Base-by-base conservation (phyloP, 1,140 invertebrate genomes). In the Calosoma granatense region DNA sequence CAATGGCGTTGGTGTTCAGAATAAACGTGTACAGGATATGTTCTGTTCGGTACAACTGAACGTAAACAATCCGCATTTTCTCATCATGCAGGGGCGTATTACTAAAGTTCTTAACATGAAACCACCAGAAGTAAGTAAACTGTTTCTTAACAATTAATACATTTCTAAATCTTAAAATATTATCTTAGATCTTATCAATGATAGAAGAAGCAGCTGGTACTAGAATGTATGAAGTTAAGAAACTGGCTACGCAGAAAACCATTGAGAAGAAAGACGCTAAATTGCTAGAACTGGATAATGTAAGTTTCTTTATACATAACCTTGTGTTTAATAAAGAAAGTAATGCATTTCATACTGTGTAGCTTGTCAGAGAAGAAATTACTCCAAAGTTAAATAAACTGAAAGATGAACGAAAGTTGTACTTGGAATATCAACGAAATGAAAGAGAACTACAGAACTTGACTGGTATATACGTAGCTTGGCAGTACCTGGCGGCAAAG, bases 71-170 rank as follows among this genome's bases (percentile, higher is more conserved):
- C 97, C 97, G 2, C 96, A 99, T 72, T 99, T 98, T 72, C 81
- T 99, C 2, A 99, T 99, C 63, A 99, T 99, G 97, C 97, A 99
- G 80, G 97, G 97, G 6, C 83, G 95, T 65, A 97, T 99, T 55
- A 98, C 96, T 0, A 99, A 99, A 81, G 97, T 99, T 1, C 78
- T 99, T 1, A 99, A 97, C 70, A 99, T 99, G 96, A 99, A 98
- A 69, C 94, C 97, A 14, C 81, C 84, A 57, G 96, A 99, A 79
- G 89, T 92, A 74, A 65, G 59, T 56, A 11, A 47, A 17, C 41
- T 47, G 17, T 11, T 47, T 11, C 9, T 11, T 17, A 17, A 11
- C 3, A 47, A 47, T 47, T 12, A 47, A 47, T 47, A 11, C 17
- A 11, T 17, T 2, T 59, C 51, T 39, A 14, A 61, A n/a, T n/a